These are phyloP conservation scores for Nasonia oneida DNA, from an alignment of 2,888 invertebrate genomes.

Conservation along the genomic window DNA sequence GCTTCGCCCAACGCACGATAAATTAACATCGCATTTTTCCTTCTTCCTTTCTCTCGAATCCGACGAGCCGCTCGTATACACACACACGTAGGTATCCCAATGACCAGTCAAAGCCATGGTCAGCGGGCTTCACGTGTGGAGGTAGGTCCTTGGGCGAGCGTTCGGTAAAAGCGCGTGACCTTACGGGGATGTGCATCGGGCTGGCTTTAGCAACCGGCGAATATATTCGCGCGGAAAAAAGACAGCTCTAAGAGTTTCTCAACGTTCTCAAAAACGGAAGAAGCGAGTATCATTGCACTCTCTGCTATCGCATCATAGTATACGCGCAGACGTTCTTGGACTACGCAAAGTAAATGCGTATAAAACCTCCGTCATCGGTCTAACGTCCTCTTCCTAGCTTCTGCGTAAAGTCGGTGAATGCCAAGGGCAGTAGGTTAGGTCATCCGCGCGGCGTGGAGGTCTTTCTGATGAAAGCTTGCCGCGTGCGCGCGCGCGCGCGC, in stretches of 20 bases:
- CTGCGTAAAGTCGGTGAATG: neutral
- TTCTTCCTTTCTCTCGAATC: constrained; percentile 8
- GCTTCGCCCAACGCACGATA: neutral
- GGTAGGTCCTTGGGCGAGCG: constrained; percentile 12
- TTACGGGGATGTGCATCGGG: neutral
- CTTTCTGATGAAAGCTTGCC: neutral
- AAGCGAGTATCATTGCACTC: neutral
- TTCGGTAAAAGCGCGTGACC: constrained; percentile 20
- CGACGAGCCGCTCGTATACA: neutral
- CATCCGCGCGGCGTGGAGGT: neutral
- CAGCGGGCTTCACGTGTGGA: neutral
- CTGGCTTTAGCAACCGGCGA: neutral
- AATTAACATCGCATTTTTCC: neutral
- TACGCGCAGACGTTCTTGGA: neutral
- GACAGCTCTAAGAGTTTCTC: neutral
- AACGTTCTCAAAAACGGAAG: neutral
- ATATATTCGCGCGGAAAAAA: neutral
- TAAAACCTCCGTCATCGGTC: neutral
- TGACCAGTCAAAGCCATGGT: constrained; percentile 9
- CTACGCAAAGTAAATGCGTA: neutral
- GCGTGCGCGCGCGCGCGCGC: neutral
- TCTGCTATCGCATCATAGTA: no score
- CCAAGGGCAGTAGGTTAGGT: constrained; percentile 11
- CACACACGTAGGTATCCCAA: neutral
- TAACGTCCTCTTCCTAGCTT: constrained; percentile 1